These are phyloP conservation scores for Plestiodon gilberti DNA, from an alignment of 2,113 vertebrate genomes.

Conservation along the genomic window DNA sequence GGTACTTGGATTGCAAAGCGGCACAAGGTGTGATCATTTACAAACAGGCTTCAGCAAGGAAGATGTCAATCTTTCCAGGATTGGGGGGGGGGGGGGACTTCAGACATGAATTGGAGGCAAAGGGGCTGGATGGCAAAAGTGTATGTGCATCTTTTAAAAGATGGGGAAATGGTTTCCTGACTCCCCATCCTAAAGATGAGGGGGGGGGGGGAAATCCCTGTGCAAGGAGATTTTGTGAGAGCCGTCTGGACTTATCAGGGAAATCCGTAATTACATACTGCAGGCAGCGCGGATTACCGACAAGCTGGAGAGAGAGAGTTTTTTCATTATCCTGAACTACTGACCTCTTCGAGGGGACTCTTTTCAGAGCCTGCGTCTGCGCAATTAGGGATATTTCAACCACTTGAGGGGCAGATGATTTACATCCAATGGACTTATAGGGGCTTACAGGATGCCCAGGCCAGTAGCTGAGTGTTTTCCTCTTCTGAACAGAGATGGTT, in stretches of 20 bases:
- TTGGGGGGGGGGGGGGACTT: neutral
- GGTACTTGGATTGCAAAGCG: constrained; percentile 40
- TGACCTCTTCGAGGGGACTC: fast-evolving
- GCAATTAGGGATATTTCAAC: constrained; percentile 16
- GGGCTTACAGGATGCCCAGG: neutral
- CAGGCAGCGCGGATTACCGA: constrained; percentile 32
- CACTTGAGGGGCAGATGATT: constrained; percentile 5
- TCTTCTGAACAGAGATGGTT: neutral
- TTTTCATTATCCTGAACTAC: neutral
- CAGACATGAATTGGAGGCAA: neutral
- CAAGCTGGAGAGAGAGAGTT: neutral
- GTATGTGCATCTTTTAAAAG: neutral
- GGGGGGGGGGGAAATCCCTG: constrained; percentile 54
- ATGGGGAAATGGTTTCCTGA: neutral
- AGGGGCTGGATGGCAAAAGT: fast-evolving
- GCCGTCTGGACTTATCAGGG: constrained; percentile 43
- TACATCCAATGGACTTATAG: constrained; percentile 3
- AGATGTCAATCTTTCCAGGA: fast-evolving
- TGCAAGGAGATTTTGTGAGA: constrained; percentile 46
- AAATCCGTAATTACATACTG: constrained; percentile 58
- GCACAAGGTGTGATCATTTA: constrained; percentile 37
- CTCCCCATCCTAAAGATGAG: neutral
- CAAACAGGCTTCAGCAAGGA: neutral
- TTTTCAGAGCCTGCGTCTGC: fast-evolving
- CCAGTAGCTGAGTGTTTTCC: neutral